Percentiles rank a stretch among this genome's conserved stretches.
phyloP scores from a whole-genome alignment of 2,113 vertebrate species.

The Hippopotamus amphibius region DNA sequence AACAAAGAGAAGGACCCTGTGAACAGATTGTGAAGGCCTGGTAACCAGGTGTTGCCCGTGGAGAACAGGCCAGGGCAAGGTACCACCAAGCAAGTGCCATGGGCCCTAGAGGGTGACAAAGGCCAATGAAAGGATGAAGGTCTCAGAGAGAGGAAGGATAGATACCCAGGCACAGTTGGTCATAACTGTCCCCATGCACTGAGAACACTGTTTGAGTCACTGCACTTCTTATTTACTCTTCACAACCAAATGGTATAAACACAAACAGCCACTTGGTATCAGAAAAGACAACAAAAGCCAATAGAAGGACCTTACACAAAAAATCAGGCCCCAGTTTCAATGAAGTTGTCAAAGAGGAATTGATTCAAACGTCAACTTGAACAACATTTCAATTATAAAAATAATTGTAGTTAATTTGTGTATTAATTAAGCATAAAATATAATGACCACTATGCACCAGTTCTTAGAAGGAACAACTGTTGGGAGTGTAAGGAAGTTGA shows the following conservation, averaged over 20 bases:
- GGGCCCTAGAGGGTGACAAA: background rate
- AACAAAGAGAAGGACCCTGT: background rate
- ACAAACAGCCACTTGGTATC: background rate
- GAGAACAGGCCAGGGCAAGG: background rate
- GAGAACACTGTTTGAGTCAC: no score
- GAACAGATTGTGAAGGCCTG: background rate
- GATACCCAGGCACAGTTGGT: background rate
- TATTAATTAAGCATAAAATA: background rate
- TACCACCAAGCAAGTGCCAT: background rate
- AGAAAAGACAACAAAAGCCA: background rate
- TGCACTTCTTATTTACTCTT: background rate
- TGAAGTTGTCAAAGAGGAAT: background rate
- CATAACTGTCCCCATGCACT: background rate
- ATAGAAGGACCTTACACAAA: background rate
- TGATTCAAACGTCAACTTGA: background rate
- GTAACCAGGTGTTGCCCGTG: no score
- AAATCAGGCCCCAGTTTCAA: background rate
- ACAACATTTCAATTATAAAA: background rate
- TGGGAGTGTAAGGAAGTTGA: no score
- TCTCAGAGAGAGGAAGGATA: background rate
- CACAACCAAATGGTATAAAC: background rate
- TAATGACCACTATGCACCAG: background rate
- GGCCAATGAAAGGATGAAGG: background rate
- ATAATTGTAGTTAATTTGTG: background rate
- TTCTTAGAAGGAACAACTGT: no score